These are phyloP conservation scores for Ursus arctos DNA, from an alignment of 2,113 vertebrate species.

Conservation along the genomic window DNA sequence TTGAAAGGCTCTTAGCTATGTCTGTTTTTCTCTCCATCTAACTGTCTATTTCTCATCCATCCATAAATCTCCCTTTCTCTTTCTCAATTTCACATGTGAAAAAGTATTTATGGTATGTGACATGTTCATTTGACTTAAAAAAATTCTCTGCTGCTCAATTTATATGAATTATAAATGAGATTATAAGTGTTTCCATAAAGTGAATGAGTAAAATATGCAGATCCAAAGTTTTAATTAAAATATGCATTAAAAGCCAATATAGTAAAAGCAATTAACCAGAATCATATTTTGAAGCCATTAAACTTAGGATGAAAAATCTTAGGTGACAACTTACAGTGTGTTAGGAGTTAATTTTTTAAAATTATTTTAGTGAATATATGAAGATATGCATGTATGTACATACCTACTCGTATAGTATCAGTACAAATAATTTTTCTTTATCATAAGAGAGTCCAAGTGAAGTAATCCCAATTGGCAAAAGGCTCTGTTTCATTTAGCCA, in stretches of 20 bases:
- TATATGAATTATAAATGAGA: neutral
- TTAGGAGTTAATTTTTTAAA: neutral
- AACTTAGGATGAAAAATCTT: conserved; percentile 9
- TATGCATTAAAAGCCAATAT: neutral
- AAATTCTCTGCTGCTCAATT: neutral
- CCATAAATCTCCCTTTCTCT: neutral
- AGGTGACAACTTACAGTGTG: neutral
- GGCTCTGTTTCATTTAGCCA: neutral
- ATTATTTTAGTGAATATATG: neutral
- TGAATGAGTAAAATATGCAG: neutral
- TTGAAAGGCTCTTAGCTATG: neutral
- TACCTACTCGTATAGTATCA: neutral
- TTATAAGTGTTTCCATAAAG: neutral
- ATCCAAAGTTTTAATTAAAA: conserved; percentile 26
- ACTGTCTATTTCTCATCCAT: neutral
- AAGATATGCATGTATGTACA: neutral
- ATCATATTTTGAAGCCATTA: neutral
- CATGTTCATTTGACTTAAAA: neutral
- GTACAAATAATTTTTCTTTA: neutral
- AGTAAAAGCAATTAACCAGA: neutral
- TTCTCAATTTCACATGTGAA: neutral
- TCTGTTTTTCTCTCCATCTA: neutral
- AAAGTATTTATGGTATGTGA: neutral
- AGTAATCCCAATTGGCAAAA: neutral
- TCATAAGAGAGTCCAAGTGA: neutral